Percentiles rank a stretch among this genome's conserved stretches.
phyloP scores from a whole-genome alignment of 53 echinoderm and acorn worm genomes.

The Zoroaster sp. region DNA sequence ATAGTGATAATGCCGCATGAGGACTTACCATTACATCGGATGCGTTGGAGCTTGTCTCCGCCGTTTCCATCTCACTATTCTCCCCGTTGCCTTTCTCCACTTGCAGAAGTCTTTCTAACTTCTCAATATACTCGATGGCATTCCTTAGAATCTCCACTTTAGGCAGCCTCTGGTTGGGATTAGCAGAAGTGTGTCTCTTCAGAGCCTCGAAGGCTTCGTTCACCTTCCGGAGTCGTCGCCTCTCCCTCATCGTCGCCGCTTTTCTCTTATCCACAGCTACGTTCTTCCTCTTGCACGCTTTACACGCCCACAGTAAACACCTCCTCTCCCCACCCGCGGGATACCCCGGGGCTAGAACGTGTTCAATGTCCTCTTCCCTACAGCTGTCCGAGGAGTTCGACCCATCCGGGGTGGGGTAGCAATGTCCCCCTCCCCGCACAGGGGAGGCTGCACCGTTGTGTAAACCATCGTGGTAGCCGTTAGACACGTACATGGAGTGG shows the following conservation, averaged over 20 bases:
- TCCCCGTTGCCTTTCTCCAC: slow-evolving; percentile 93
- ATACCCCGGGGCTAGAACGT: slow-evolving; percentile 96
- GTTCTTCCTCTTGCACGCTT: slow-evolving; percentile 97
- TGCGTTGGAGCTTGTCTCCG: slow-evolving; percentile 96
- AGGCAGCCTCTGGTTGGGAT: slow-evolving; percentile 94
- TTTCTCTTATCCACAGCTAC: slow-evolving; percentile 98
- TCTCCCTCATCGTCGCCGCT: slow-evolving; percentile 94
- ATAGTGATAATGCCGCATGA: too few species aligned
- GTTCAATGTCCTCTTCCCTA: slow-evolving; percentile 94
- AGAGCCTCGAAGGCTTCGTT: slow-evolving; percentile 98
- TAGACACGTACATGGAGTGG: slow-evolving; percentile 76
- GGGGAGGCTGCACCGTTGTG: slow-evolving; percentile 67
- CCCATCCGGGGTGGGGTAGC: slow-evolving; percentile 77
- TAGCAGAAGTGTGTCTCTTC: slow-evolving; percentile 93
- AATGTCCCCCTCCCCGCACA: slow-evolving; percentile 73
- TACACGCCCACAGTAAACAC: slow-evolving; percentile 98
- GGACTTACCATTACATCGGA: slow-evolving; percentile 97
- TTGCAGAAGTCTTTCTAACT: slow-evolving; percentile 90
- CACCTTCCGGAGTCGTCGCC: slow-evolving; percentile 89
- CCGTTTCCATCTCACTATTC: slow-evolving; percentile 86
- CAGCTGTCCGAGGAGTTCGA: slow-evolving; percentile 75
- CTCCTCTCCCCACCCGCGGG: slow-evolving; percentile 93
- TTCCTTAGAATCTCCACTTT: slow-evolving; percentile 95
- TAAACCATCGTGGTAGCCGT: slow-evolving; percentile 59
- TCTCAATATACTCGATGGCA: slow-evolving; percentile 99